Evolutionary conservation across 2,797 vertebrate species (phyloP), one percentile per base, ranked within the genome.

Genomic region (Saguinus oedipus): DNA sequence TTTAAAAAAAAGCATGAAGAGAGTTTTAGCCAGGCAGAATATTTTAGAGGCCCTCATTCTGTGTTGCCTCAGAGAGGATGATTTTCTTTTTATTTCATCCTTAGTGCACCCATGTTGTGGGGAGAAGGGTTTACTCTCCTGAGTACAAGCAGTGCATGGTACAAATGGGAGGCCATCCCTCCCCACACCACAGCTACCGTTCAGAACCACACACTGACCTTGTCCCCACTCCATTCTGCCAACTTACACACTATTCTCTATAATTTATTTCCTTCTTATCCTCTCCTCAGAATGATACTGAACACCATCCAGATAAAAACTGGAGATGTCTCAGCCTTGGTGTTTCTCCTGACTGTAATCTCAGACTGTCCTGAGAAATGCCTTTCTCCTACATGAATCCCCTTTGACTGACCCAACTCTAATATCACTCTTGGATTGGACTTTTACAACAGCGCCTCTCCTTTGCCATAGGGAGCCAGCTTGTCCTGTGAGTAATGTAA

Each of bases 161-260:
- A 17, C 27, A 33, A 39, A 26, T 1, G 6, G 7, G 14, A 59
- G 0, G 0, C 12, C 11, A 7, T 12, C 22, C 1, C 8, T 61
- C 10, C 70, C 75, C 42, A 48, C 4, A 39, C 68, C 14, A 13
- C 20, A 50, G 46, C 22, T 44, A 4, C 30, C 17, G 5, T 87
- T 70, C 14, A 64, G 44, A 82, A 17, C 7, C 0, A 0, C 33
- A 26, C 46, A 19, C 14, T 2, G 7, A 48, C 53, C 39, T 70
- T 27, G 11, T 44, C 24, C 50, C 68, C 4, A 5, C n/a, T 81
- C 19, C 33, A 15, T 68, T 15, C 39, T 57, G n/a, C 30, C 79
- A 39, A 14, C 39, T 93, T 59, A 61, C 42, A 33, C 22, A 24
- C 11, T 22, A 1, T 36, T 79, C 48, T 92, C 59, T 44, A 36